phyloP scores from a whole-genome alignment of 2,797 vertebrate species.

The Cephalopachus bancanus region DNA sequence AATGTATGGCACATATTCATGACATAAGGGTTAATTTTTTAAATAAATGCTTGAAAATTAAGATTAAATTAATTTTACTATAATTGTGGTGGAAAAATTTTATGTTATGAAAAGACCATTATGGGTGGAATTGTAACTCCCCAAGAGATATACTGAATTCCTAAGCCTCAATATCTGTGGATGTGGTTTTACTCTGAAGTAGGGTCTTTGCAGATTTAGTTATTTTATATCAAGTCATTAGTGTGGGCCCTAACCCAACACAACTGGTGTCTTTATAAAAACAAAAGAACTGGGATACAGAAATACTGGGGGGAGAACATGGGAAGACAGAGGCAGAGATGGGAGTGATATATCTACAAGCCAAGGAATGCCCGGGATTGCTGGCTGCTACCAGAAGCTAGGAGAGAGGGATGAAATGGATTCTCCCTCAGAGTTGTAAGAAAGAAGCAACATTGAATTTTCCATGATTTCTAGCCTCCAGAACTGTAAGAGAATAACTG shows the following conservation, averaged over 20 bases:
- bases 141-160: neutral
- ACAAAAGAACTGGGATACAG: neutral
- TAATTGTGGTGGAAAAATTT: neutral
- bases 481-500: neutral
- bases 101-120: neutral
- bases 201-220: neutral
- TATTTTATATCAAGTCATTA: neutral
- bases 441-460: neutral
- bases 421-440: neutral
- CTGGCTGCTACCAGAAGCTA: neutral
- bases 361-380: neutral
- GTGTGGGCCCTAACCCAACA: too few species aligned
- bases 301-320: neutral
- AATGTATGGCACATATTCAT: neutral
- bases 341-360: too few species aligned
- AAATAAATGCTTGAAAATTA: neutral
- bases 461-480: neutral
- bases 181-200: neutral
- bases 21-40: neutral
- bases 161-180: neutral
- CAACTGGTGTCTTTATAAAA: neutral
- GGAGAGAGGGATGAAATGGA: accelerated
- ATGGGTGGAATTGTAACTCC: neutral
- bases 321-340: neutral
- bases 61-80: neutral